phyloP scores from a whole-genome alignment of 2,797 vertebrate species.

The Rhinichthys osculus region DNA sequence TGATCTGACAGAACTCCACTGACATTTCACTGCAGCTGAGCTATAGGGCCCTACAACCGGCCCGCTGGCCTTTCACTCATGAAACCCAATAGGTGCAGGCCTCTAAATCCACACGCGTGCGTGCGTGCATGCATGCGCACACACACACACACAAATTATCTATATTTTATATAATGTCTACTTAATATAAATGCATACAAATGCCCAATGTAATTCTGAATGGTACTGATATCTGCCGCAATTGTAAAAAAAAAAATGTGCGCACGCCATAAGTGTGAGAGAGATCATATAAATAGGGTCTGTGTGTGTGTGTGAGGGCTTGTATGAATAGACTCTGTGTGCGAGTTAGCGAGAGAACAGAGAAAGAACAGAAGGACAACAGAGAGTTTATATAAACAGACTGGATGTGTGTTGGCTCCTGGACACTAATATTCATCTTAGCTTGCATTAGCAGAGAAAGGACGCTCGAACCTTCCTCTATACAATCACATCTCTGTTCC shows the following conservation, averaged over 20 bases:
- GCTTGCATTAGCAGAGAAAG: slow-evolving; percentile 32
- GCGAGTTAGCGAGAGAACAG: slow-evolving; percentile 41
- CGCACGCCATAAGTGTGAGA: slow-evolving; percentile 1
- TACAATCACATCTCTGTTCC: slow-evolving; percentile 44
- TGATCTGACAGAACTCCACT: slow-evolving; percentile 58
- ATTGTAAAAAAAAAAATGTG: neutral
- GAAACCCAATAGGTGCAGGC: slow-evolving; percentile 51
- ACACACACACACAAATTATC: too few relatives aligned
- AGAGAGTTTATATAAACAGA: slow-evolving; percentile 52
- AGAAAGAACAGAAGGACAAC: slow-evolving; percentile 48
- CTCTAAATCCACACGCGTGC: neutral
- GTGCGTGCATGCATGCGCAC: too few relatives aligned
- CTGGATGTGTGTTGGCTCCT: slow-evolving; percentile 44
- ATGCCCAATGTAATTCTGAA: neutral
- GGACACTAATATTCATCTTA: slow-evolving; percentile 53
- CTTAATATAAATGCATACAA: neutral
- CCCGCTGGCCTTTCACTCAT: slow-evolving; percentile 40
- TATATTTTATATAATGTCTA: neutral
- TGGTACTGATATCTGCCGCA: neutral
- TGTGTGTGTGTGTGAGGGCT: slow-evolving; percentile 37
- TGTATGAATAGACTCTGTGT: slow-evolving; percentile 48
- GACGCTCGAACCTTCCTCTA: neutral
- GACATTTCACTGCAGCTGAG: slow-evolving; percentile 64
- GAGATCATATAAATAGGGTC: slow-evolving; percentile 20
- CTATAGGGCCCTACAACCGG: slow-evolving; percentile 35